Conservation (phyloP, 1,140 invertebrate genomes). For the Daktulosphaira vitifoliae region DNA sequence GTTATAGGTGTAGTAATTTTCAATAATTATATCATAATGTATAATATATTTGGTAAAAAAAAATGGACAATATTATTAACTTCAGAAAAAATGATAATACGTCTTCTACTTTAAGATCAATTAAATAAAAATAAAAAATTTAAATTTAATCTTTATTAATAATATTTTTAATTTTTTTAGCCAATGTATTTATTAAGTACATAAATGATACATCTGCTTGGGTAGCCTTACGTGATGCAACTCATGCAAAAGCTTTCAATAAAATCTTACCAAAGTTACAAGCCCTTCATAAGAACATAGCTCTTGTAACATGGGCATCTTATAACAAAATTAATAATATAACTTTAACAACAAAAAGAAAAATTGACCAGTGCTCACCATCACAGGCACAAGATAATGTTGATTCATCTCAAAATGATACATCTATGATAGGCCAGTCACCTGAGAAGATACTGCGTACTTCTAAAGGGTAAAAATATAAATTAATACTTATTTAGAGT, state of each 20-base stretch:
- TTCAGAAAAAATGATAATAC: too few species aligned
- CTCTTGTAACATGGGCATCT: constrained; percentile 2
- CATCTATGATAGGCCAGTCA: neutral
- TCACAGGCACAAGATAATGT: neutral
- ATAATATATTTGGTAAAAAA: too few species aligned
- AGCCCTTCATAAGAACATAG: neutral
- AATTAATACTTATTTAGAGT: too few species aligned
- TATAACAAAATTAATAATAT: constrained; percentile 6
- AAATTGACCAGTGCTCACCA: neutral
- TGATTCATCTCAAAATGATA: neutral
- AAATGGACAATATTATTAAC: too few species aligned
- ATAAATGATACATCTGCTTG: constrained; percentile 42
- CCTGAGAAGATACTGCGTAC: constrained; percentile 5
- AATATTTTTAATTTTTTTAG: constrained; percentile 47
- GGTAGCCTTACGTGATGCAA: constrained; percentile 7
- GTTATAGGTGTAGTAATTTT: too few species aligned
- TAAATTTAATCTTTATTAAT: too few species aligned
- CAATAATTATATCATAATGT: too few species aligned
- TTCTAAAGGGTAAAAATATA: constrained; percentile 2
- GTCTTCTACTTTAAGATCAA: too few species aligned
- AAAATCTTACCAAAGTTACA: constrained; percentile 28
- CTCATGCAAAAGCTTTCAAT: constrained; percentile 3
- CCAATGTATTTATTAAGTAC: constrained; percentile 57
- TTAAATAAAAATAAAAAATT: too few species aligned
- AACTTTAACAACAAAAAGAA: neutral